Conservation (phyloP, 2,888 invertebrate species). For the Eupithecia subfuscata region DNA sequence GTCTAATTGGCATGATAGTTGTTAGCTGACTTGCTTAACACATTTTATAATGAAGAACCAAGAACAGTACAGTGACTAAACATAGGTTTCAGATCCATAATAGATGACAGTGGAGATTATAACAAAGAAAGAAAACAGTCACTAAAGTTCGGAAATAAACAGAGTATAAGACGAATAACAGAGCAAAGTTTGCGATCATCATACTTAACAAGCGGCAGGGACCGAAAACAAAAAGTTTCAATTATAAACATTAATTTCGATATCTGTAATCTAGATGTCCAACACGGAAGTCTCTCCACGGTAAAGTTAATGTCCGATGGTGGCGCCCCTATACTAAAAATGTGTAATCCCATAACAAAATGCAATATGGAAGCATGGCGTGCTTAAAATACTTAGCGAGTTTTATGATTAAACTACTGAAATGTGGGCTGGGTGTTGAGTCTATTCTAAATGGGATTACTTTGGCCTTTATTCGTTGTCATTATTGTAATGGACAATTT, state of each 20-base stretch:
- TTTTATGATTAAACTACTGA: constrained; percentile 32
- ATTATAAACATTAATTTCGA: neutral
- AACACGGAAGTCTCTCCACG: neutral
- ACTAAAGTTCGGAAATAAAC: neutral
- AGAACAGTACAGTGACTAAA: neutral
- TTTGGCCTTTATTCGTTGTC: constrained; percentile 34
- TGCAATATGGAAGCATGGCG: constrained; percentile 23
- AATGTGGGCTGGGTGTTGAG: constrained; percentile 39
- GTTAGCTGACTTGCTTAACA: neutral
- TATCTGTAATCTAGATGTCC: neutral
- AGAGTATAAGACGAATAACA: neutral
- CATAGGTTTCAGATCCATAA: neutral
- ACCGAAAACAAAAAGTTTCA: neutral
- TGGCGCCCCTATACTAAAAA: constrained; percentile 25
- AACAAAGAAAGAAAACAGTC: neutral
- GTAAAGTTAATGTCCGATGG: neutral
- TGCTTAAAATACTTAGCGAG: constrained; percentile 41
- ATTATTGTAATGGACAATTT: constrained; percentile 26
- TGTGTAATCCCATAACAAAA: constrained; percentile 10
- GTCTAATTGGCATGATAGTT: constrained; percentile 7
- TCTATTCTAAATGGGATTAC: constrained; percentile 41
- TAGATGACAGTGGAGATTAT: neutral
- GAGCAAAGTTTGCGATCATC: neutral
- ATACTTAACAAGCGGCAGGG: neutral
- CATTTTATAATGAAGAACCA: neutral